Conservation (phyloP, 2,113 vertebrate genomes). For the Varanus komodoensis region DNA sequence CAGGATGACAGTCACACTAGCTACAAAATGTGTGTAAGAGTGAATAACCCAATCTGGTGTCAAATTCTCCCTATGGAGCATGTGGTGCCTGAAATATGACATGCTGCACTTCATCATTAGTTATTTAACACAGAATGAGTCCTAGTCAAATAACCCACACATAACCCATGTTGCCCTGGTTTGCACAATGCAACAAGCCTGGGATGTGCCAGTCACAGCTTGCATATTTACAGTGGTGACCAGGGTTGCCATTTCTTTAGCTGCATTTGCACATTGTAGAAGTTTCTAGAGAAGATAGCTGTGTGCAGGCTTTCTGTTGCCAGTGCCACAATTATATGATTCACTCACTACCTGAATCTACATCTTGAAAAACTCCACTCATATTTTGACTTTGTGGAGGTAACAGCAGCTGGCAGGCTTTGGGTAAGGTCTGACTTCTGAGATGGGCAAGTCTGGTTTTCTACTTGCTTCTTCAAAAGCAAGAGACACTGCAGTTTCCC, state of each 20-base stretch:
- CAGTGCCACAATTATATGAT: neutral
- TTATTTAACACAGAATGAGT: too few relatives aligned
- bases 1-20: neutral
- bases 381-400: neutral
- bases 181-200: too few relatives aligned
- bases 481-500: neutral
- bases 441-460: neutral
- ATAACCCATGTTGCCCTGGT: too few relatives aligned
- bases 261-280: neutral
- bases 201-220: too few relatives aligned
- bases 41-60: neutral
- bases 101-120: too few relatives aligned
- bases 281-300: neutral
- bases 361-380: neutral
- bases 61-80: neutral
- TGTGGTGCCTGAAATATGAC: neutral
- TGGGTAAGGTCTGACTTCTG: neutral
- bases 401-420: neutral
- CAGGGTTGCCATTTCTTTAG: too few relatives aligned
- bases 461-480: neutral
- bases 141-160: too few relatives aligned
- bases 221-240: too few relatives aligned
- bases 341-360: neutral
- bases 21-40: neutral
- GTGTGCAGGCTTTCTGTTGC: neutral